Evolutionary conservation across 2,888 invertebrate genomes (phyloP).

Genomic region (Emmelina monodactyla): DNA sequence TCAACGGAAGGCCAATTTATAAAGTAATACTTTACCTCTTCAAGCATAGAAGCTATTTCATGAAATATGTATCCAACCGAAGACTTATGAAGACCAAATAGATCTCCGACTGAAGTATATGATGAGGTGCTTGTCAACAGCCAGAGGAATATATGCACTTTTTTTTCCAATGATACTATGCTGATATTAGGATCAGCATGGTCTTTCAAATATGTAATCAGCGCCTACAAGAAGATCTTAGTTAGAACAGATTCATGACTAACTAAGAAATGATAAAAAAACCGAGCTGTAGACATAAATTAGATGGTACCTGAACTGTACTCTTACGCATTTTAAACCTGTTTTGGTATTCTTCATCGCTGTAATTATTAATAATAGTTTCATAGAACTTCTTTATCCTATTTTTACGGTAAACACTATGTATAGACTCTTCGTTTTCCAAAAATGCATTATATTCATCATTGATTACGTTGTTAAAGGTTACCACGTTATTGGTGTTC

Average conservation of each 20-base stretch:
- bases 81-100: slow-evolving; percentile 48
- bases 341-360: slow-evolving; percentile 33
- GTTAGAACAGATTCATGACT: neutral
- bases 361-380: slow-evolving; percentile 28
- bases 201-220: slow-evolving; percentile 32
- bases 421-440: slow-evolving; percentile 4
- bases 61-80: slow-evolving; percentile 45
- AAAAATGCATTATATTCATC: slow-evolving; percentile 22
- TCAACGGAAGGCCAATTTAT: slow-evolving; percentile 51
- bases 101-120: slow-evolving; percentile 38
- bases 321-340: slow-evolving; percentile 38
- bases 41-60: slow-evolving; percentile 36
- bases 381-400: slow-evolving; percentile 30
- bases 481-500: slow-evolving; percentile 36
- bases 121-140: slow-evolving; percentile 39
- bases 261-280: slow-evolving; percentile 4
- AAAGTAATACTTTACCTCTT: slow-evolving; percentile 36
- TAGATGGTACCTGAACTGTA: slow-evolving; percentile 41
- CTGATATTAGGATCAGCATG: slow-evolving; percentile 24
- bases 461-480: slow-evolving; percentile 24
- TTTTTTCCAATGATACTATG: slow-evolving; percentile 41
- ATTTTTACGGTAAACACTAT: slow-evolving; percentile 1
- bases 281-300: neutral
- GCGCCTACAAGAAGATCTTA: slow-evolving; percentile 30
- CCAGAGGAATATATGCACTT: slow-evolving; percentile 50